phyloP scores from a whole-genome alignment of 2,888 invertebrate genomes.

The Panopea generosa region DNA sequence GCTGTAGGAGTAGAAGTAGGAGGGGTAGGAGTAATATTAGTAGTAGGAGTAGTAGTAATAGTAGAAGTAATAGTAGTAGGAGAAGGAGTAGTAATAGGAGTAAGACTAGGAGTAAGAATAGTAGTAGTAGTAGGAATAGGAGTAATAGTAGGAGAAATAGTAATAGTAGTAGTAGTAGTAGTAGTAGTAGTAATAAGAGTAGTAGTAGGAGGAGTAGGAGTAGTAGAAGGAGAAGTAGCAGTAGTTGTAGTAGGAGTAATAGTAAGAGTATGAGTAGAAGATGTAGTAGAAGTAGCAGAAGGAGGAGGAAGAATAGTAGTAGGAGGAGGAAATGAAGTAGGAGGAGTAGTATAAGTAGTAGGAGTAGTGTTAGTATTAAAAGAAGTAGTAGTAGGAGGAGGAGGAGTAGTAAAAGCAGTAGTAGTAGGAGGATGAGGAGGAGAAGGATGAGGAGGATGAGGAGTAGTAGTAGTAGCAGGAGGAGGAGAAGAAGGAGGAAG shows the following conservation, averaged over 20 bases:
- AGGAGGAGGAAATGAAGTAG: background rate
- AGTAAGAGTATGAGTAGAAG: background rate
- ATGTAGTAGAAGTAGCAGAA: background rate
- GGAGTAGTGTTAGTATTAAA: background rate
- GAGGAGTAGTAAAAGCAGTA: background rate
- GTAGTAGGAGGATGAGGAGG: background rate
- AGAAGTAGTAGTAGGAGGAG: background rate
- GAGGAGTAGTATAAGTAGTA: background rate
- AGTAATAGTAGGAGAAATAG: too few relatives aligned
- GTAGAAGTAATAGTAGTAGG: too few relatives aligned
- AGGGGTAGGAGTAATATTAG: background rate
- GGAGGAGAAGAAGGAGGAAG: background rate
- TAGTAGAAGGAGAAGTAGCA: background rate
- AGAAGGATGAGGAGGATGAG: background rate
- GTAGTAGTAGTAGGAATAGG: background rate
- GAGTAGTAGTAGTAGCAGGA: slow-evolving; percentile 6
- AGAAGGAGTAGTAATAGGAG: too few relatives aligned
- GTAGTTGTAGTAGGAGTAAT: background rate
- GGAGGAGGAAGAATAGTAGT: background rate
- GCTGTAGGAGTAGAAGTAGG: background rate
- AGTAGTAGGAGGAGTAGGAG: background rate
- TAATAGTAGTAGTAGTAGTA: too few relatives aligned
- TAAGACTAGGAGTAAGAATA: too few relatives aligned
- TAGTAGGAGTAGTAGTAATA: background rate
- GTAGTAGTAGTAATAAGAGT: too few relatives aligned